Evolutionary conservation across 2,797 vertebrate genomes (phyloP), one percentile per base, ranked within the genome.

Genomic region (Vireo griseus): DNA sequence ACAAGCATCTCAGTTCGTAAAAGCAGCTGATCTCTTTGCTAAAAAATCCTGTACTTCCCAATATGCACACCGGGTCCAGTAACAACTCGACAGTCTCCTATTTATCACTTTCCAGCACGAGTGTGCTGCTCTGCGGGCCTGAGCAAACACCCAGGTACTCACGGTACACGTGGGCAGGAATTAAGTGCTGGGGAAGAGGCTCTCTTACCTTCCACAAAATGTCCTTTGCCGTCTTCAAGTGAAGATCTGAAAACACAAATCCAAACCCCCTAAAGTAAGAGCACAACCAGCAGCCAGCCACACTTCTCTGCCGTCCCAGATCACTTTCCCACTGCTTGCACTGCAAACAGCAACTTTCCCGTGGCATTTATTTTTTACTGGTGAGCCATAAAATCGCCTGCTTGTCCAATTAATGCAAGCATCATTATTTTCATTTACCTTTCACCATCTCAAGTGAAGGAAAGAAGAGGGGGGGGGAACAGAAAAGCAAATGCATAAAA

Each of bases 171-270:
- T 55, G 65, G 63, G 58, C 82, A 73, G 37, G 33, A n/a, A 22
- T 0, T 1, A 71, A 85, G 31, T 3, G 37, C 37, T 45, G 45
- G 24, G n/a, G 35, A 48, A 95, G 50, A 75, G 52, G 45, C 58
- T 94, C 57, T 92, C 96, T 95, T 97, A 97, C 96, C 96, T 96
- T 92, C 83, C 59, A 78, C 86, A 77, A n/a, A 67, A 16, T 37
- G 90, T 94, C 87, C 95, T 84, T 88, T 17, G 44, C 69, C 35
- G 92, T 55, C 93, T 93, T 79, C 90, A 52, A 90, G 69, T 8
- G 91, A 91, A 72, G 81, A 89, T 92, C 97, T 97, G 94, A 61
- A 91, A 95, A 80, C 71, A 92, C 69, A 96, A 95, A 96, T 66
- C 54, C 82, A 95, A 91, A 81, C 15, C 35, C 66, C 67, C 90